Percentiles rank a stretch among this genome's conserved stretches.
These are phyloP conservation scores for Malacoraja senta DNA, from an alignment of 2,797 vertebrate species.

Conservation along the genomic window DNA sequence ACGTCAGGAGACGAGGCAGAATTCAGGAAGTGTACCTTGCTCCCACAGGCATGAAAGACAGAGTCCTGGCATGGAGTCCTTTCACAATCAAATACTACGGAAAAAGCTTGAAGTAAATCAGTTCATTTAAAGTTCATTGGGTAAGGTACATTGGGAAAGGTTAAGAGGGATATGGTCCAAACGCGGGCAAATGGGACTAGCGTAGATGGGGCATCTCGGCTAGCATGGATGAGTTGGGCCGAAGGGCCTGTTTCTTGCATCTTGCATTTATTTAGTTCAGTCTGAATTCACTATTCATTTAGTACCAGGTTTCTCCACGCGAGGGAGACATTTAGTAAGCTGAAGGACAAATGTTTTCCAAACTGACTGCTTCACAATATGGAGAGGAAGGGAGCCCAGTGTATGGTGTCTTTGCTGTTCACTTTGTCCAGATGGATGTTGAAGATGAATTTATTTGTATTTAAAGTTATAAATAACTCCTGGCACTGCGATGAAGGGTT, in stretches of 20 bases:
- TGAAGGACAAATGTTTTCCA: neutral
- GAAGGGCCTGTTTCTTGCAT: neutral
- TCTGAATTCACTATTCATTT: neutral
- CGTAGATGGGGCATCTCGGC: no score
- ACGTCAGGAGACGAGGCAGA: no score
- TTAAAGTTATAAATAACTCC: neutral
- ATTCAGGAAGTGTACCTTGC: no score
- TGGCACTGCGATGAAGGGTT: neutral
- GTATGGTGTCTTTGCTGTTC: neutral
- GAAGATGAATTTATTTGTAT: neutral
- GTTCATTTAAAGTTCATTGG: no score
- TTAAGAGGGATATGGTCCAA: no score
- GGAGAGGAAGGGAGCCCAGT: neutral
- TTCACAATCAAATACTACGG: no score
- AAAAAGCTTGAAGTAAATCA: no score
- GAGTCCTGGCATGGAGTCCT: no score
- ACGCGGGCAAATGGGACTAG: no score
- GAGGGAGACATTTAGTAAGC: slow-evolving; percentile 16
- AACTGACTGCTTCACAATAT: neutral
- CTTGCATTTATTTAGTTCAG: neutral
- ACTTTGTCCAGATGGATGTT: neutral
- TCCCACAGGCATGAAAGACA: no score
- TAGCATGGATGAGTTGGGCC: no score
- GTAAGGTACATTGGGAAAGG: no score
- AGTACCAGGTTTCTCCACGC: neutral